Conservation (phyloP, 2,113 vertebrate species). For the Python bivittatus region DNA sequence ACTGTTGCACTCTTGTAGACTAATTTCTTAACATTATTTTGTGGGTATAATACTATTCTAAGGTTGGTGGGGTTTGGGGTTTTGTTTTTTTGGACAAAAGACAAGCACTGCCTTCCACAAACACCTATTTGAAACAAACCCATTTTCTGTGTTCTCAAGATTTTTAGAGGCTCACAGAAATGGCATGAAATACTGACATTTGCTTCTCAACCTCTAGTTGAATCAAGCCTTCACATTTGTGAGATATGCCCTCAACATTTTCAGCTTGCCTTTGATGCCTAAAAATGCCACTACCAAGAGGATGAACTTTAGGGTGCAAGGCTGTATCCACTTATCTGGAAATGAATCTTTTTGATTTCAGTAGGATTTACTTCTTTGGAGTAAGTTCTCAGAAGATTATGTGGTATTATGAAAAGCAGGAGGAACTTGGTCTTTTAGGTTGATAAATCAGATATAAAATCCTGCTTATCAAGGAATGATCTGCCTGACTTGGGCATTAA, state of each 20-base stretch:
- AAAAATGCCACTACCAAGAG: background rate
- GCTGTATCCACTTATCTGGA: background rate
- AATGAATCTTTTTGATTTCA: background rate
- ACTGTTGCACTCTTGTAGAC: background rate
- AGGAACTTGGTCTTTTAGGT: background rate
- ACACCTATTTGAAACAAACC: background rate
- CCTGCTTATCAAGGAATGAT: background rate
- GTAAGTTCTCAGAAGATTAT: background rate
- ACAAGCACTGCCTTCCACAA: background rate
- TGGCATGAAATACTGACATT: background rate
- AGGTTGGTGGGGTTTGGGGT: background rate
- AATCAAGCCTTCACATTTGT: background rate
- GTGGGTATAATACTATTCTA: background rate
- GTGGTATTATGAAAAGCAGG: background rate
- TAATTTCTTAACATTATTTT: background rate
- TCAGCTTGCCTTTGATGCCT: background rate
- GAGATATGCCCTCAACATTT: background rate
- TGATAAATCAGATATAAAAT: background rate
- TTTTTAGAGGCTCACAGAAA: background rate
- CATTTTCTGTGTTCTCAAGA: background rate
- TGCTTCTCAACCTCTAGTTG: background rate
- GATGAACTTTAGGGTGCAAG: background rate
- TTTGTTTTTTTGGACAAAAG: background rate
- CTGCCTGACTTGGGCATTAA: background rate
- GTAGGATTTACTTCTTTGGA: background rate